Percentiles rank a stretch among this genome's conserved stretches.
These are phyloP conservation scores for Cecidostiba fungosa DNA, from an alignment of 2,888 invertebrate genomes.

Conservation along the genomic window DNA sequence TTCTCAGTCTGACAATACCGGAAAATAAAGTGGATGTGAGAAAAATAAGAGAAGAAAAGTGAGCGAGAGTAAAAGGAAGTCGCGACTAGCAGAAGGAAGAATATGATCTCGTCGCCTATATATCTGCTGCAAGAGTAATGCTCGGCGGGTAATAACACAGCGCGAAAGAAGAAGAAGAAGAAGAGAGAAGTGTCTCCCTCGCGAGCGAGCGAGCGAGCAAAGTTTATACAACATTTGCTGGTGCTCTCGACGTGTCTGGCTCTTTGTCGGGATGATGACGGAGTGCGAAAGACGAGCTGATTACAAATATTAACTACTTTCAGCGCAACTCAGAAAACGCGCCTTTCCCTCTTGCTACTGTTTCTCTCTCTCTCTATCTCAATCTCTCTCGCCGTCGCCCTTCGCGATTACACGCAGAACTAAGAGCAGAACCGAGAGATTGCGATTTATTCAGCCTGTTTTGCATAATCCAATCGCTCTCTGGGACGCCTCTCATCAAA, in stretches of 20 bases:
- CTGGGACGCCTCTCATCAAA: constrained; percentile 58
- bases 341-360: not conserved
- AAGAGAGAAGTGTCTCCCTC: not conserved
- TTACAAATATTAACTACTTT: constrained; percentile 59
- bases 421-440: constrained; percentile 62
- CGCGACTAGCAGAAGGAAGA: constrained; percentile 5
- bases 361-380: not conserved
- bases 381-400: not conserved
- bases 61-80: constrained; percentile 1
- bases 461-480: constrained; percentile 73
- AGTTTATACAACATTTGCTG: constrained; percentile 41
- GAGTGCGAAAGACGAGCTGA: constrained; percentile 26
- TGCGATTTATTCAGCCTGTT: constrained; percentile 70
- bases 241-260: not conserved
- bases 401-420: not conserved
- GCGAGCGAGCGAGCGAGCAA: constrained; percentile 9
- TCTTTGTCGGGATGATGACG: constrained; percentile 26
- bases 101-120: constrained; percentile 35
- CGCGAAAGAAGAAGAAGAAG: constrained; percentile 1
- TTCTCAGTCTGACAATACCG: not conserved
- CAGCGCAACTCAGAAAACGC: not conserved
- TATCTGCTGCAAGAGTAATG: constrained; percentile 6
- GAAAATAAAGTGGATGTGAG: constrained; percentile 33
- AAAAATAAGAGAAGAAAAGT: constrained; percentile 10
- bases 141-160: constrained; percentile 35